Evolutionary conservation across 2,113 vertebrate genomes (phyloP), one percentile per base, ranked within the genome.

Genomic region (Tylochromis polylepis): DNA sequence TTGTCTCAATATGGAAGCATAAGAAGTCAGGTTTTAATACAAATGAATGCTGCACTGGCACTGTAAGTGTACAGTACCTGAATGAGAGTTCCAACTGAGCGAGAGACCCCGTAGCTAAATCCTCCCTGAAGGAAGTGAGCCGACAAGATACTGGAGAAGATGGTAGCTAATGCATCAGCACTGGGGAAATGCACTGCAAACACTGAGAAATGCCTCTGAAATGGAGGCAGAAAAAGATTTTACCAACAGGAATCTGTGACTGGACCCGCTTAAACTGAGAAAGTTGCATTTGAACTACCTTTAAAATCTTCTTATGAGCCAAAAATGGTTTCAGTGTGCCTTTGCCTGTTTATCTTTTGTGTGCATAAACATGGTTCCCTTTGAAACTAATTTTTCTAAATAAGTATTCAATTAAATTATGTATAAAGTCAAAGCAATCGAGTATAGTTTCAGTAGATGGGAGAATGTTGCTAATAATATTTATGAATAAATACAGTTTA

Each of bases 131-230:
- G 94, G 93, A 97, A 98, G 94, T 96, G 93, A 83, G 88, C 95
- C 38, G 95, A 97, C 92, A 97, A 93, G 82, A 97, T 96, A 81
- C 90, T 96, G 87, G 94, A 96, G 93, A 96, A 95, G 91, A 96
- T 95, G 79, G 94, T 96, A 31, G 91, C 95, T 91, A 97, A 86
- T 49, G 94, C 91, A 60, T 95, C 95, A 2, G 84, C 86, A 56
- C 96, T 80, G 3, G 95, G 96, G 88, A 96, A 97, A 83, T 91
- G 92, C 20, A 96, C 95, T 1, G 97, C 94, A 93, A 97, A 97
- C 78, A 97, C 96, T 31, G 96, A 96, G 88, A 97, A 98, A 93
- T 97, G 95, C 87, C 95, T 96, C 96, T 95, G 86, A 75, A 96
- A 82, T 38, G 53, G 41, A 83, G 41, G 78, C 14, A 78, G 22